Base-by-base conservation (phyloP, 2,888 invertebrate species). In the Sussaba pulchella region DNA sequence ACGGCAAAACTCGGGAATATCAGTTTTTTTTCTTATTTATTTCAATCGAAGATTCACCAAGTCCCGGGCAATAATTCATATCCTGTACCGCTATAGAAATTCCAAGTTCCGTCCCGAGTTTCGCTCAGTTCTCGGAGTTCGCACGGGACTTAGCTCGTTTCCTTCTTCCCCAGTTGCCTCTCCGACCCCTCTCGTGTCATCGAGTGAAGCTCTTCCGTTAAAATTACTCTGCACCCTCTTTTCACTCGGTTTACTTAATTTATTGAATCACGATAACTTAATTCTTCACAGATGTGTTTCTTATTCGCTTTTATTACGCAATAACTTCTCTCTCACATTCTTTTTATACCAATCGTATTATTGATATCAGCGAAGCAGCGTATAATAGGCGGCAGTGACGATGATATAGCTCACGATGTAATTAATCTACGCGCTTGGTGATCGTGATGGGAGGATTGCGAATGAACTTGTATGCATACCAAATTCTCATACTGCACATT, bases 61-160 rank as follows among this genome's bases (percentile, higher is more conserved):
- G 52, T 31, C 54, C 26, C 21, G 43, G 19, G 17, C 31, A 73
- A 73, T 73, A 73, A 73, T 73, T 66, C 54, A 64, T 64, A 64
- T 31, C 19, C 36, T 50, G 8, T 24, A 26, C 12, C 31, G 39
- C 10, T 26, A 52, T 63, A 72, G 61, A 61, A 61, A 72, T 64
- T 63, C 70, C 63, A 78, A 78, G 59, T 78, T 72, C 59, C 43
- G 43, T 50, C 39, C 17, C 14, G 61, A 78, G 66, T 78, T 66
- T 67, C 26, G 12, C 17, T 26, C 9, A 8, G 52, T 73, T 61
- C 52, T 1, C 43, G 26, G 14, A 36, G 50, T 66, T 78, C 17
- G 6, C 19, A 12, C 50, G 52, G 61, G 31, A 54, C 54, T 76
- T 70, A 26, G 24, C 19, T 39, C 63, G 61, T 61, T 66, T 41